Evolutionary conservation across 2,888 invertebrate species (phyloP).

Genomic region (Linyphia triangularis): DNA sequence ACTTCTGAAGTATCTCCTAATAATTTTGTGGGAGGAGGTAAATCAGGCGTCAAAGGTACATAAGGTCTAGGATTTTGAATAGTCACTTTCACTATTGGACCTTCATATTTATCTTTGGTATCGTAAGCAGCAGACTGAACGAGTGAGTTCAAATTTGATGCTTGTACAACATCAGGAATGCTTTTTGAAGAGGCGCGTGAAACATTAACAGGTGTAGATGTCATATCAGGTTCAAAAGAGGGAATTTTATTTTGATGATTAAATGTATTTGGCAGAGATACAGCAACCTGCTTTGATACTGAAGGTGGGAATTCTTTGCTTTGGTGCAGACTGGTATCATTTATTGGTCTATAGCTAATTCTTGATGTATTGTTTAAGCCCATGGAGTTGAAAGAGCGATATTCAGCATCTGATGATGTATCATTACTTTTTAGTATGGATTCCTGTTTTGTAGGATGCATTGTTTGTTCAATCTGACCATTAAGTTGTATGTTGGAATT

Average conservation of each 20-base stretch:
- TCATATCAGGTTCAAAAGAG: slow-evolving; percentile 69
- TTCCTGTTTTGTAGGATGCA: background rate
- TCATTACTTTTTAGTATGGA: background rate
- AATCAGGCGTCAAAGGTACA: slow-evolving; percentile 83
- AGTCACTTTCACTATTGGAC: slow-evolving; percentile 88
- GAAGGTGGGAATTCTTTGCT: background rate
- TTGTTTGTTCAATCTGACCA: background rate
- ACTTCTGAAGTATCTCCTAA: slow-evolving; percentile 94
- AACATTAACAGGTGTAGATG: slow-evolving; percentile 64
- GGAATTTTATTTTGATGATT: slow-evolving; percentile 31
- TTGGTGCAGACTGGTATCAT: slow-evolving; percentile 10
- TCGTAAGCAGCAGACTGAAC: slow-evolving; percentile 58
- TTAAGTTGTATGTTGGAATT: background rate
- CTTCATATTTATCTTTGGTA: slow-evolving; percentile 78
- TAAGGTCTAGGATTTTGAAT: slow-evolving; percentile 85
- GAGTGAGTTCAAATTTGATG: slow-evolving; percentile 59
- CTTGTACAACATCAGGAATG: slow-evolving; percentile 65
- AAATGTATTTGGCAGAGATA: background rate
- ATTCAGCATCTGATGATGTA: background rate
- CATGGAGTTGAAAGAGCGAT: background rate
- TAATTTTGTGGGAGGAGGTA: slow-evolving; percentile 88
- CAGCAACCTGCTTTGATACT: background rate
- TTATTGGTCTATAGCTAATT: slow-evolving; percentile 53
- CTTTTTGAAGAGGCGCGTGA: slow-evolving; percentile 67
- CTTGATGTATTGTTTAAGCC: background rate